Evolutionary conservation across 2,113 vertebrate genomes (phyloP).

Genomic region (Mugil cephalus): DNA sequence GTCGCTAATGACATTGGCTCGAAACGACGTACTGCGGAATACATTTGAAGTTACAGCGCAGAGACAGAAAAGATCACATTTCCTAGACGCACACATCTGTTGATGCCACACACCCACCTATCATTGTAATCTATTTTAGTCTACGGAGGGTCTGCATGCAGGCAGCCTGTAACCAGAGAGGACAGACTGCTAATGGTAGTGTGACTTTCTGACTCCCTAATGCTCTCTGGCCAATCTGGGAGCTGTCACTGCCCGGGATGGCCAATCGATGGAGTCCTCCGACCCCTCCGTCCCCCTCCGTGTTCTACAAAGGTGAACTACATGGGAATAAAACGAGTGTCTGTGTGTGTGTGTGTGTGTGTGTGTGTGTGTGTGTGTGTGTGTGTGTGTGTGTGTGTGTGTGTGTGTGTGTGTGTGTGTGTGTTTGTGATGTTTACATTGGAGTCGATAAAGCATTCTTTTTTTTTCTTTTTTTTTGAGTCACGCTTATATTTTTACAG

Average conservation of each 20-base stretch:
- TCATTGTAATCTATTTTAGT: conserved; percentile 60
- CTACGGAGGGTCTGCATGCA: conserved; percentile 29
- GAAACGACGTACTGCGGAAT: conserved; percentile 31
- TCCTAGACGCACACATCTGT: conserved; percentile 8
- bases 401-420: background rate
- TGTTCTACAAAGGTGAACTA: conserved; percentile 74
- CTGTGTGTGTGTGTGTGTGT: background rate
- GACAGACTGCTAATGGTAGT: conserved; percentile 77
- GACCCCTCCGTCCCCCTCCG: conserved; percentile 59
- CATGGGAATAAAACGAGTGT: conserved; percentile 53
- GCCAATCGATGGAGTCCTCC: conserved; percentile 73
- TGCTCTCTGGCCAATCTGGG: conserved; percentile 75
- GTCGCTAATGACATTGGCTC: background rate
- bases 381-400: background rate
- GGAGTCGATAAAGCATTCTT: no score
- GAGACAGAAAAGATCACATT: conserved; percentile 37
- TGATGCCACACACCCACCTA: conserved; percentile 15
- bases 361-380: no score
- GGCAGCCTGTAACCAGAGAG: conserved; percentile 66
- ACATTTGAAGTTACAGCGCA: conserved; percentile 14
- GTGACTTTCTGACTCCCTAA: conserved; percentile 76
- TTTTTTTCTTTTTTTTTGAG: no score
- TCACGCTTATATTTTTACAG: background rate
- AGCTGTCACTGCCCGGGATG: conserved; percentile 69
- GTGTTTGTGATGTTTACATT: background rate